Percentiles rank a stretch among this genome's conserved stretches.
Conservation (phyloP, 2,797 vertebrate genomes). For the Ficedula albicollis region DNA sequence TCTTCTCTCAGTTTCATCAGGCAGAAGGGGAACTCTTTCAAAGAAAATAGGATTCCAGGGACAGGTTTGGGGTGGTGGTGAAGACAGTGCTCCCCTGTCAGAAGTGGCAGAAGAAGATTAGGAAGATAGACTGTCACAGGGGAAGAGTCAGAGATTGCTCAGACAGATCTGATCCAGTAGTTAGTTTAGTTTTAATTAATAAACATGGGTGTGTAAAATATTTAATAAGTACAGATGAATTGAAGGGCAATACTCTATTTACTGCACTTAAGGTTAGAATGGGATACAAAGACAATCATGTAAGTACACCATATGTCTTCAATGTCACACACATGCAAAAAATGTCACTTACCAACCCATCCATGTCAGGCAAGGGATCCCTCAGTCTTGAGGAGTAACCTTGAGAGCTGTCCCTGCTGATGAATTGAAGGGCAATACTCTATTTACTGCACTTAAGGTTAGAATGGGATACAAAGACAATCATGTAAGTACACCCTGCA, state of each 20-base stretch:
- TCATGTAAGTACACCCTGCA: too few species aligned
- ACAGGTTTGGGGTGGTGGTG: neutral
- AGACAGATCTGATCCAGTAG: neutral
- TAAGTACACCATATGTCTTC: rapidly evolving
- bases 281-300: neutral
- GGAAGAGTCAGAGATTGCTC: neutral
- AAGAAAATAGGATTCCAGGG: neutral
- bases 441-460: too few species aligned
- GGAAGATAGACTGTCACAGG: neutral
- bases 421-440: too few species aligned
- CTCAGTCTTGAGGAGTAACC: neutral
- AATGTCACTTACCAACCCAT: neutral
- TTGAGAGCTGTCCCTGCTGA: too few species aligned
- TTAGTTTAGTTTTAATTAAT: neutral
- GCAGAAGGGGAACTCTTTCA: neutral
- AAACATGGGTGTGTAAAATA: neutral
- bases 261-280: neutral
- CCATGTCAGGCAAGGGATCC: neutral
- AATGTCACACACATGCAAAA: neutral
- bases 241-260: neutral
- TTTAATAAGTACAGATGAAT: neutral
- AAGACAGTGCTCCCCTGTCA: neutral
- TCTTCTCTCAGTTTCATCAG: rapidly evolving
- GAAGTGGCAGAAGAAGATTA: neutral
- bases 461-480: too few species aligned